Conservation (phyloP, 2,797 vertebrate species). For the Salarias fasciatus region DNA sequence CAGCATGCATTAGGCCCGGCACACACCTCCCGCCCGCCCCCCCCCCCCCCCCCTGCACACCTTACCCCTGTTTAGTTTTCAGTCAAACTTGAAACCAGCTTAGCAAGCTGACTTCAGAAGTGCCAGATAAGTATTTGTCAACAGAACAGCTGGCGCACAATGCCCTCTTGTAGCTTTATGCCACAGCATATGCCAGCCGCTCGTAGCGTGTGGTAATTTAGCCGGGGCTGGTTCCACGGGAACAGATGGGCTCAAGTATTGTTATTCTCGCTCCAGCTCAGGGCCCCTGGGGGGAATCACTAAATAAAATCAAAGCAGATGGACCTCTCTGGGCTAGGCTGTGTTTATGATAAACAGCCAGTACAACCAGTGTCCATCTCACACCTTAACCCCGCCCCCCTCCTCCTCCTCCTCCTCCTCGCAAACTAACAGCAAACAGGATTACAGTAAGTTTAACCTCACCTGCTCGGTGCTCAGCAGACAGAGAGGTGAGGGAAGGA, state of each 20-base stretch:
- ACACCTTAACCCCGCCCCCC: conserved; percentile 71
- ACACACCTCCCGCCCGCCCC: conserved; percentile 30
- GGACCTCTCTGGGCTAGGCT: conserved; percentile 90
- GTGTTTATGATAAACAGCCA: conserved; percentile 91
- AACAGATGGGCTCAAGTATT: conserved; percentile 97
- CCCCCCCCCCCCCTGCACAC: conserved; percentile 53
- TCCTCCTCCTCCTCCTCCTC: conserved; percentile 9
- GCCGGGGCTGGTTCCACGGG: conserved; percentile 88
- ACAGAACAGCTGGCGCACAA: conserved; percentile 96
- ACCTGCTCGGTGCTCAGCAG: too few species aligned
- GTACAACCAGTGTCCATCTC: conserved; percentile 80
- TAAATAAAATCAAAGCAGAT: conserved; percentile 99
- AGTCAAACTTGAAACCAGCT: conserved; percentile 85
- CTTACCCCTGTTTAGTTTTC: conserved; percentile 74
- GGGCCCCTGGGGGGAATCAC: conserved; percentile 90
- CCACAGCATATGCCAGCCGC: conserved; percentile 96
- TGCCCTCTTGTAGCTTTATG: conserved; percentile 97
- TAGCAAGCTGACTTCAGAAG: conserved; percentile 92
- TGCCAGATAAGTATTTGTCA: conserved; percentile 96
- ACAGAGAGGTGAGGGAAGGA: too few species aligned
- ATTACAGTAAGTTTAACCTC: conserved; percentile 56
- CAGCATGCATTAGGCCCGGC: conserved; percentile 59
- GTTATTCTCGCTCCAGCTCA: conserved; percentile 93
- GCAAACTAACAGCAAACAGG: conserved; percentile 38
- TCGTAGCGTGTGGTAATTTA: conserved; percentile 96